Conservation (phyloP, 2,888 invertebrate species). For the Holacanthella duospinosa region DNA sequence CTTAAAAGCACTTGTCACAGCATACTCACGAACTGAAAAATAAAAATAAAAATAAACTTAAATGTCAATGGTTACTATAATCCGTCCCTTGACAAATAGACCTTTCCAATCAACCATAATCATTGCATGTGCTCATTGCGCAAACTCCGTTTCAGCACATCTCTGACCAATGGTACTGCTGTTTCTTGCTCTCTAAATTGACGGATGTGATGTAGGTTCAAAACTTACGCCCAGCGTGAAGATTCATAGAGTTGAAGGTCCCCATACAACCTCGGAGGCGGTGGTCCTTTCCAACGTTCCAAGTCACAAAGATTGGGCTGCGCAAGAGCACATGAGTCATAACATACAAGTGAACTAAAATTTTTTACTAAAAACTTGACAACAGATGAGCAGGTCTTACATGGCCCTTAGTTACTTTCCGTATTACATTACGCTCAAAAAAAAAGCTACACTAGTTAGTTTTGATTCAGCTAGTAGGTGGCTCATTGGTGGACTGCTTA, state of each 20-base stretch:
- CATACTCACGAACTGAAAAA: constrained; percentile 68
- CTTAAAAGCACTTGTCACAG: constrained; percentile 88
- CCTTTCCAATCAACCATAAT: too few species aligned
- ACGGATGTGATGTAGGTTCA: not conserved
- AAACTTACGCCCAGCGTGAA: constrained; percentile 64
- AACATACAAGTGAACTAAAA: constrained; percentile 32
- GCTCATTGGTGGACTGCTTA: too few species aligned
- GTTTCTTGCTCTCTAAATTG: too few species aligned
- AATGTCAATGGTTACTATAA: not conserved
- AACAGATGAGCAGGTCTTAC: too few species aligned
- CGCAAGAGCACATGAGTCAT: constrained; percentile 39
- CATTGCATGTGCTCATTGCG: not conserved
- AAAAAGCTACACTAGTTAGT: too few species aligned
- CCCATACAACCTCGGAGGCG: constrained; percentile 96
- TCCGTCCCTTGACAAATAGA: too few species aligned
- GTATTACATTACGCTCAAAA: too few species aligned
- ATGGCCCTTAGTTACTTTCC: too few species aligned
- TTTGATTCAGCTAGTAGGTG: too few species aligned
- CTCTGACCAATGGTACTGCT: not conserved
- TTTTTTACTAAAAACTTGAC: constrained; percentile 15
- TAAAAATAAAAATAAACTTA: not conserved
- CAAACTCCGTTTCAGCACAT: not conserved
- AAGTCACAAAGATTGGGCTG: constrained; percentile 97
- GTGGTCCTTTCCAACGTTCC: constrained; percentile 94
- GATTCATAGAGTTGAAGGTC: constrained; percentile 92